Evolutionary conservation across 1,140 invertebrate species (phyloP).

Genomic region (Trichonephila inaurata): DNA sequence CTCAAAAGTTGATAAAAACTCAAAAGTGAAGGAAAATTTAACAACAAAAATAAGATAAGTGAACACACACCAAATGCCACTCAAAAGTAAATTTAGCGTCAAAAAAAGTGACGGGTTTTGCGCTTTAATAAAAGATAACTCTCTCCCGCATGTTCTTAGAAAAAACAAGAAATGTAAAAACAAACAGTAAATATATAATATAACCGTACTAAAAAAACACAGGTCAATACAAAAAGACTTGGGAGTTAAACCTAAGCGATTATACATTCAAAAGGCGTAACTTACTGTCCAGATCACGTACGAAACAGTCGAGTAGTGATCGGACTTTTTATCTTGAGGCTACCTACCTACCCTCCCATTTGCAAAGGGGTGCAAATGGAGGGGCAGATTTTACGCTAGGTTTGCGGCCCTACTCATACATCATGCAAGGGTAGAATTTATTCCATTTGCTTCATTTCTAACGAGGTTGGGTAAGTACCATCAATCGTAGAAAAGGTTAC

Average conservation of each 20-base stretch:
- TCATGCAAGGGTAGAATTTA: constrained; percentile 50
- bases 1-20: neutral
- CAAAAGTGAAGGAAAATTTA: neutral
- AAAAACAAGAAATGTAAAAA: neutral
- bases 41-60: neutral
- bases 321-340: neutral
- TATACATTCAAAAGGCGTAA: constrained; percentile 66
- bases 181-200: constrained; percentile 6
- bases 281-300: constrained; percentile 51
- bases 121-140: constrained; percentile 61
- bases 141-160: neutral
- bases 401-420: constrained; percentile 35
- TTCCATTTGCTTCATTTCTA: constrained; percentile 45
- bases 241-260: constrained; percentile 9
- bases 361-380: neutral
- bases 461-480: constrained; percentile 12
- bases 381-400: constrained; percentile 26
- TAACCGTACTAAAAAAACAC: neutral
- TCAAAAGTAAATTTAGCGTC: constrained; percentile 56
- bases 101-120: constrained; percentile 36
- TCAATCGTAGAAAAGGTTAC: constrained; percentile 30
- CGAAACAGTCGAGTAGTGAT: constrained; percentile 37
- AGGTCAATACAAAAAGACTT: neutral
- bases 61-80: neutral
- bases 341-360: neutral